Evolutionary conservation across 2,113 vertebrate genomes (phyloP).

Genomic region (Fregata magnificens): DNA sequence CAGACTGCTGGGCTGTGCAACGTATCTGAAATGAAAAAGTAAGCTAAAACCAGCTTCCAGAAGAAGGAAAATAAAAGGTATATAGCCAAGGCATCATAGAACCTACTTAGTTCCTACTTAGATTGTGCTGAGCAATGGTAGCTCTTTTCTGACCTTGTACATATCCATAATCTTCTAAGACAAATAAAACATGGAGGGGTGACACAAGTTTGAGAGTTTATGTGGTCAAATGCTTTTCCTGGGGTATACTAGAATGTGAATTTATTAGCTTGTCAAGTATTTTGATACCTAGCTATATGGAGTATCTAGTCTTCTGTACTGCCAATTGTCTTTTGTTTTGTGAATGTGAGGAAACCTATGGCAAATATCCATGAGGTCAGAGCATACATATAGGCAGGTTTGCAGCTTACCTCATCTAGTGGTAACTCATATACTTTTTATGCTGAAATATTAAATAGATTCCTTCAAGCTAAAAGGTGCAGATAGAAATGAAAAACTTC

Average conservation of each 20-base stretch:
- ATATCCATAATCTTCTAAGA: neutral
- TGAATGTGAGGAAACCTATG: neutral
- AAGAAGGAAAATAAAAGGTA: neutral
- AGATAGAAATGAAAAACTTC: conserved; percentile 34
- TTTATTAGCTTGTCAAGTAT: neutral
- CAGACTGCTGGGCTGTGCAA: neutral
- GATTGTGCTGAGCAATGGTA: neutral
- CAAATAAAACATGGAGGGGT: neutral
- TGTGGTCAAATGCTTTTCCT: neutral
- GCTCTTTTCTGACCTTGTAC: neutral
- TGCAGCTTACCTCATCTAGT: neutral
- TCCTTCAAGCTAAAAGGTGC: conserved; percentile 21
- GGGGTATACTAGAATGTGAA: neutral
- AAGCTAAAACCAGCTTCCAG: neutral
- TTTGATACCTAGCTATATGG: neutral
- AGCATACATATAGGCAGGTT: neutral
- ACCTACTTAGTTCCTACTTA: neutral
- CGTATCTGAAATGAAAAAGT: neutral
- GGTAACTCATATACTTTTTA: neutral
- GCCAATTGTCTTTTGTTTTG: neutral
- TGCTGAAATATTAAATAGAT: conserved; percentile 24
- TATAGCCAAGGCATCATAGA: neutral
- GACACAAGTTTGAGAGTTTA: neutral
- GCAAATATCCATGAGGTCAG: neutral
- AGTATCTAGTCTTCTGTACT: neutral